Base-by-base conservation (phyloP, 2,888 invertebrate genomes). In the Eulithis prunata region DNA sequence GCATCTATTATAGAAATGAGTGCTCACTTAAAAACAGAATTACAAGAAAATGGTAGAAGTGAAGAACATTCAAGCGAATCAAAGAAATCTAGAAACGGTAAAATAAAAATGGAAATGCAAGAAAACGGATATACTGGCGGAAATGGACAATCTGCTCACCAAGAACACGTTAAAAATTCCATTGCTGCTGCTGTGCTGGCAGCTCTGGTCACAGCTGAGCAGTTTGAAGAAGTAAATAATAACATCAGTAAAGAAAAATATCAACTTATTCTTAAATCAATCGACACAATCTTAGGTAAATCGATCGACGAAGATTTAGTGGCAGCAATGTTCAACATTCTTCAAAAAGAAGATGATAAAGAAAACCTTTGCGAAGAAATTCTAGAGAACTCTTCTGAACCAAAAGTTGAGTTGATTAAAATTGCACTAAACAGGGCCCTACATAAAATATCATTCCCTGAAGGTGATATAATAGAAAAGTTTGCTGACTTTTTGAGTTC, bases 371-470 rank as follows among this genome's bases (percentile, higher is more conserved):
- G 89, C 78, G 84, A 94, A 88, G 89, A 94, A 89, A 90, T 93
- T 79, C 75, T 93, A 72, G 86, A 94, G 73, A 89, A 93, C 72
- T 84, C 93, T 1, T 90, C 92, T 2, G 93, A 94, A 75, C 95
- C 94, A 13, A 95, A 96, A 85, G 90, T 95, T 4, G 95, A 95
- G 71, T 89, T 95, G 45, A 87, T 96, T 3, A 94, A 93, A 84
- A 94, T 95, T 53, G 94, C 94, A 2, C 83, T 95, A 0, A 91
- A 89, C 56, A 89, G 85, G 58, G 83, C 91, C 7, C 80, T 89
- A 68, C 78, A 86, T 43, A 92, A 93, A 72, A 86, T 91, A 75
- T 84, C 94, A 66, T 89, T 93, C 41, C 91, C 93, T 13, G 90
- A 94, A 78, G 93, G 94, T 68, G 94, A 95, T 13, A 91, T 96